A percentile compares a stretch with the other conserved stretches of the same genome.
Evolutionary conservation across 2,888 invertebrate genomes (phyloP).

Genomic region (Syrista parreyssii): DNA sequence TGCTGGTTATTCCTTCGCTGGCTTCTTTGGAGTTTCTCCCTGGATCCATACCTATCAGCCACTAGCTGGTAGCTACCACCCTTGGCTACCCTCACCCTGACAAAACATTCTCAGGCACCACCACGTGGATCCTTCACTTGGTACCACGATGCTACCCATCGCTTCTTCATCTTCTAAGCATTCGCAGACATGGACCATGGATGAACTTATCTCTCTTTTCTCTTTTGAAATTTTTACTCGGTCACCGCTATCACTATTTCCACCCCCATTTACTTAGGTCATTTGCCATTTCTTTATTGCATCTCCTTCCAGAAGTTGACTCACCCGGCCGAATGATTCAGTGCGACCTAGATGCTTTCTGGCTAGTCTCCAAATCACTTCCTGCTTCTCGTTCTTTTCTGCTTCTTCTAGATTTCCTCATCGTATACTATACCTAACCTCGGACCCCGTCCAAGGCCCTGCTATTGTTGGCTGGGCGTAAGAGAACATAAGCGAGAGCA

Average conservation of each 20-base stretch:
- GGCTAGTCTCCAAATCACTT: slow-evolving; percentile 62
- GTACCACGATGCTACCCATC: neutral
- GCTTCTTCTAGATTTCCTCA: slow-evolving; percentile 15
- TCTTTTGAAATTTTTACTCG: neutral
- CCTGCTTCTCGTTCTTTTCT: slow-evolving; percentile 34
- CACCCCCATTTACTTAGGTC: slow-evolving; percentile 11
- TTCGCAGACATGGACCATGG: neutral
- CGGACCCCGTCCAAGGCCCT: slow-evolving; percentile 27
- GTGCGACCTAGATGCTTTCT: slow-evolving; percentile 51
- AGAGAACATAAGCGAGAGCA: slow-evolving; percentile 44
- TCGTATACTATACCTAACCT: slow-evolving; percentile 8
- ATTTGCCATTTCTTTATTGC: slow-evolving; percentile 56
- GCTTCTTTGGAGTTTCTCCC: slow-evolving; percentile 13
- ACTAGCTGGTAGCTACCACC: neutral
- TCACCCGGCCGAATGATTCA: slow-evolving; percentile 46
- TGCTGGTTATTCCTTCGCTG: slow-evolving; percentile 41
- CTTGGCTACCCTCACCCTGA: slow-evolving; percentile 2
- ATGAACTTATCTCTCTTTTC: neutral
- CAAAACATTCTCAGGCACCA: slow-evolving; percentile 14
- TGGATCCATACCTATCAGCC: slow-evolving; percentile 11
- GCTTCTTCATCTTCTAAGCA: neutral
- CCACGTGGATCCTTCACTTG: slow-evolving; percentile 13
- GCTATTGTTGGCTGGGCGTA: slow-evolving; percentile 39
- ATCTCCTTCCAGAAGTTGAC: slow-evolving; percentile 37
- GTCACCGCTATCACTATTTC: neutral